Conservation (phyloP, 2,797 vertebrate genomes). For the Lepilemur septentrionalis region DNA sequence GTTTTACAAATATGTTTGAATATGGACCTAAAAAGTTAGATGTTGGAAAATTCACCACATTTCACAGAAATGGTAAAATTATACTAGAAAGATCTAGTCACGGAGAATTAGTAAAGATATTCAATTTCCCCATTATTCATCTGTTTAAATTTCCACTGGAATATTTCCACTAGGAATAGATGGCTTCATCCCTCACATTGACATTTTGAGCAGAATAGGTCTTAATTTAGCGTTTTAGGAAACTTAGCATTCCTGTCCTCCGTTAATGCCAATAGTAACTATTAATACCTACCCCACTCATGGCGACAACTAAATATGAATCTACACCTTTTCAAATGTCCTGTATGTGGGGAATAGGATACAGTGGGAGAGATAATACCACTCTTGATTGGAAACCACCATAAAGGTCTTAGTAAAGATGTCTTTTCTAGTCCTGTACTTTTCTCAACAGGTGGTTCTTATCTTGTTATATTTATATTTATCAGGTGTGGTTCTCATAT, state of each 20-base stretch:
- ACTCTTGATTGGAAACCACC: not conserved
- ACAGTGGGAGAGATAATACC: not conserved
- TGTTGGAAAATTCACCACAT: not conserved
- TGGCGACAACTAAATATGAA: not conserved
- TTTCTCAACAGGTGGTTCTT: not conserved
- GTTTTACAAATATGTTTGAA: not conserved
- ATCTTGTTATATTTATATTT: not conserved
- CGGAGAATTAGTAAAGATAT: not conserved
- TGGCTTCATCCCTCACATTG: not conserved
- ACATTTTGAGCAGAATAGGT: not conserved
- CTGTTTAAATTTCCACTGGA: not conserved
- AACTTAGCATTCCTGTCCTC: not conserved
- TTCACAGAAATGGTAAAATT: conserved; percentile 28
- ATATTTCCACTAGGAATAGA: not conserved
- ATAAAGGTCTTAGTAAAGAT: not conserved
- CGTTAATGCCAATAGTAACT: not conserved
- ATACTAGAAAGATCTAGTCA: not conserved
- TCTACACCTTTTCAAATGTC: not conserved
- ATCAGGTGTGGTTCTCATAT: not conserved
- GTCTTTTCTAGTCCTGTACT: not conserved
- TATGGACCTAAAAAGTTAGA: not conserved
- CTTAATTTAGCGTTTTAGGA: not conserved
- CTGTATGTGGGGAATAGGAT: fast-evolving
- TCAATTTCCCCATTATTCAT: not conserved
- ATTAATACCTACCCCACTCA: not conserved